phyloP scores from a whole-genome alignment of 2,888 invertebrate species.

The Drosophila meridiana region DNA sequence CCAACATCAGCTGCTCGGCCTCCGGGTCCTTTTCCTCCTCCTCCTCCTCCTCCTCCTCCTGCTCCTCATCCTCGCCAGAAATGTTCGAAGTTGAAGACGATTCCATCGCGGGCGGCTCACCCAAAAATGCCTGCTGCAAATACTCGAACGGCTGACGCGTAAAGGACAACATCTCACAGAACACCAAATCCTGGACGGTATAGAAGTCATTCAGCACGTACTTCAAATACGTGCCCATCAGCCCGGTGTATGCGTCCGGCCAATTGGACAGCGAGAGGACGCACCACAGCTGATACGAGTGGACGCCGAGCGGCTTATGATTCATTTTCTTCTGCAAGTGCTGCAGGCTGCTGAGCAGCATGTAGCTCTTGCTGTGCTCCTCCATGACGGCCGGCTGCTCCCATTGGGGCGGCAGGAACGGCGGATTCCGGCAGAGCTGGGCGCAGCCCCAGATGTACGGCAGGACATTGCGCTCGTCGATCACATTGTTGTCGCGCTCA shows the following conservation, averaged over 20 bases:
- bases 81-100: background rate
- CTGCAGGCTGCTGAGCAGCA: constrained; percentile 96
- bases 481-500: constrained; percentile 98
- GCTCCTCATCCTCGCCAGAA: no score
- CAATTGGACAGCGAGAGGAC: constrained; percentile 97
- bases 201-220: constrained; percentile 97
- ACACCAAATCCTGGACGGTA: constrained; percentile 96
- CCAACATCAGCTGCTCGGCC: background rate
- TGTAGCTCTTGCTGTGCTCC: constrained; percentile 90
- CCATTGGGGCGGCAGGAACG: constrained; percentile 92
- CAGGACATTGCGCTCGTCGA: constrained; percentile 99
- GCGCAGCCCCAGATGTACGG: constrained; percentile 99
- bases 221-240: constrained; percentile 99
- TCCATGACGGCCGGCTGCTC: constrained; percentile 90
- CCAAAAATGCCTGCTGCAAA: constrained; percentile 24
- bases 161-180: constrained; percentile 94
- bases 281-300: constrained; percentile 99
- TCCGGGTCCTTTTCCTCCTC: constrained; percentile 1
- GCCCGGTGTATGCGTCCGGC: constrained; percentile 96
- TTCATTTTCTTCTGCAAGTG: constrained; percentile 94
- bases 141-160: constrained; percentile 82
- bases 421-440: constrained; percentile 92
- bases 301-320: constrained; percentile 96
- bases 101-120: background rate
- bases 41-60: background rate